Evolutionary conservation across 2,113 vertebrate species (phyloP).

Genomic region (Mus spicilegus): DNA sequence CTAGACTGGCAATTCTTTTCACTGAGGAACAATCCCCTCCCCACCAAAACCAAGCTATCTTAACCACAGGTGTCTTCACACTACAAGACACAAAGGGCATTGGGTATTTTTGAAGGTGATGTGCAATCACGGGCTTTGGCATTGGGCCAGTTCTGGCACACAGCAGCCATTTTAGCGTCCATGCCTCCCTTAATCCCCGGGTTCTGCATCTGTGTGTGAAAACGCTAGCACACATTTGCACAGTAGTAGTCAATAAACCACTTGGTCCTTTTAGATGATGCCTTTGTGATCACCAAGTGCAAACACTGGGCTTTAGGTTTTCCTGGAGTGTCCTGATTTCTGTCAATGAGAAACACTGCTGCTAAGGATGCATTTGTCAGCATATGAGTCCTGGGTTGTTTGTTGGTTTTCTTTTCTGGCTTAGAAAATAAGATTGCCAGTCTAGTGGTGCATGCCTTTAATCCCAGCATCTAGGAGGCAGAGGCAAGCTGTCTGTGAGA

Average conservation of each 20-base stretch:
- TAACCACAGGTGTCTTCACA: background rate
- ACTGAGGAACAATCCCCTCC: background rate
- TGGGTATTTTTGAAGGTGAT: background rate
- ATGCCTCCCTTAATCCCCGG: background rate
- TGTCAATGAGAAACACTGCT: conserved; percentile 5
- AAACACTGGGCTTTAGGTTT: conserved; percentile 14
- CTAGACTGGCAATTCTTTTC: background rate
- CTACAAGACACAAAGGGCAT: background rate
- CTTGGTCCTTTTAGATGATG: background rate
- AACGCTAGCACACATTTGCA: background rate
- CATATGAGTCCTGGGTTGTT: background rate
- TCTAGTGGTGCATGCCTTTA: background rate
- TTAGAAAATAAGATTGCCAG: conserved; percentile 29
- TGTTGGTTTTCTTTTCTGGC: background rate
- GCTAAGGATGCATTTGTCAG: conserved; percentile 17
- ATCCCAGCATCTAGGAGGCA: background rate
- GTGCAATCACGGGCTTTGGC: background rate
- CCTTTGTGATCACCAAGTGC: background rate
- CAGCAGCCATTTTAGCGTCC: background rate
- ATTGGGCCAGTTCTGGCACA: background rate
- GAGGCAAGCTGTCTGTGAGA: background rate
- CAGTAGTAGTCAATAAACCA: background rate
- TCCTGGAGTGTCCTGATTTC: background rate
- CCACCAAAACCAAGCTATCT: background rate
- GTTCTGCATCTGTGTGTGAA: background rate